Conservation (phyloP, 2,888 invertebrate genomes). For the Metopia argyrocephala region DNA sequence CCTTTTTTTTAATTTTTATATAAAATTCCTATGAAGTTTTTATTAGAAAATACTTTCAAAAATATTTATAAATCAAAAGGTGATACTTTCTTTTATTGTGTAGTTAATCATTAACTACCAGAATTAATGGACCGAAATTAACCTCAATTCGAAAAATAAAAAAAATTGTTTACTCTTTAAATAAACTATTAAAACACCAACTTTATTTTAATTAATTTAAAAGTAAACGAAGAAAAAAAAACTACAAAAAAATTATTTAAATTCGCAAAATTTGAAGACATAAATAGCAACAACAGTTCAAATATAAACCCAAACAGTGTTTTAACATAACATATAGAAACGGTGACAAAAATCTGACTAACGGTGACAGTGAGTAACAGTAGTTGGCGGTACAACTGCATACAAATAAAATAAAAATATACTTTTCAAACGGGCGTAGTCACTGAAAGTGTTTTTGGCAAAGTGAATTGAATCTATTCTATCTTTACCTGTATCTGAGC, state of each 20-base stretch:
- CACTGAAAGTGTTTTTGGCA: no score
- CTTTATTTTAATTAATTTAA: constrained; percentile 31
- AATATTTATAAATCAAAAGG: no score
- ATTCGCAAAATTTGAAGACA: background rate
- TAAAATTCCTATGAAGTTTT: no score
- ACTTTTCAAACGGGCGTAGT: constrained; percentile 34
- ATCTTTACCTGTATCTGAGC: background rate
- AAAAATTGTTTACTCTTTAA: background rate
- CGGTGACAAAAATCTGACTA: background rate
- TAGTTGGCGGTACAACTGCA: constrained; percentile 45
- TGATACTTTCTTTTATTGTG: no score
- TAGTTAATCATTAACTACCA: no score
- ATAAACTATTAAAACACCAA: constrained; percentile 18
- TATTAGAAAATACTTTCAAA: no score
- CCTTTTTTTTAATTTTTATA: no score
- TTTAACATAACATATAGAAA: constrained; percentile 25
- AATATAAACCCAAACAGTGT: constrained; percentile 39
- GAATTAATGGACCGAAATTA: no score
- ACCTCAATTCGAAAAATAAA: no score
- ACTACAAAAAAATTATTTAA: constrained; percentile 12
- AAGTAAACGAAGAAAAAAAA: background rate
- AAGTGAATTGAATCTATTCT: no score
- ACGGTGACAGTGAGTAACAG: constrained; percentile 35
- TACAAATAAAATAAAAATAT: background rate
- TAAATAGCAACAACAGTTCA: background rate